Base-by-base conservation (phyloP, 2,888 invertebrate species). In the Ichneumoninae sp. region DNA sequence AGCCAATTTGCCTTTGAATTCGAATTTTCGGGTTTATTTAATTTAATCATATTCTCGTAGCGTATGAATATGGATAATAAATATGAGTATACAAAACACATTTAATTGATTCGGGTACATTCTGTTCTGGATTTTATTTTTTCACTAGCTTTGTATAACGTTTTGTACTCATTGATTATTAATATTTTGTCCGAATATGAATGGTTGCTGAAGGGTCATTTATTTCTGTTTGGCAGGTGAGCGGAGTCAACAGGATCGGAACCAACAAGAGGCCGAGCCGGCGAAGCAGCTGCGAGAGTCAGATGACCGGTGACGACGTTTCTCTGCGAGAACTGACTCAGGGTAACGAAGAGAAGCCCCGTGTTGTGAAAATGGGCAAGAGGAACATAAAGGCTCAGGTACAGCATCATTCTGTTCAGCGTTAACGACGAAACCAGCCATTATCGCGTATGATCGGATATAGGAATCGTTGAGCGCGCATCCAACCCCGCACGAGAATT, bases 371-470 rank as follows among this genome's bases (percentile, higher is more conserved):
- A 89, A 97, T 98, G 97, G 97, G 98, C 40, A 97, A 97, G 91
- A 95, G 98, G 82, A 98, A 98, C 93, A 97, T 98, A 85, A 98
- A 98, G 93, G 97, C 97, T 3, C 96, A 97, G 95, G 93, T 93
- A 89, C 87, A 6, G 36, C 36, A 10, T 57, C 44, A 16, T 47
- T 16, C 44, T 16, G 16, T 47, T 47, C 44, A 47, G 16, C 44
- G 16, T 47, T 4, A 47, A 47, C 44, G 44, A 47, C 40, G 10
- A 16, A 47, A 47, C 16, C 4, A 47, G 44, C 16, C 13, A 47
- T 16, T 16, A 4, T 47, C 44, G 44, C 44, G 44, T 47, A 16
- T 47, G 3, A 47, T 16, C 44, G 44, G 16, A 16, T 16, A 16
- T 47, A 47, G 13, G 44, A 47, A 16, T 47, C 44, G 16, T 47